phyloP scores from a whole-genome alignment of 1,140 invertebrate species.

The Drosophila cardini region DNA sequence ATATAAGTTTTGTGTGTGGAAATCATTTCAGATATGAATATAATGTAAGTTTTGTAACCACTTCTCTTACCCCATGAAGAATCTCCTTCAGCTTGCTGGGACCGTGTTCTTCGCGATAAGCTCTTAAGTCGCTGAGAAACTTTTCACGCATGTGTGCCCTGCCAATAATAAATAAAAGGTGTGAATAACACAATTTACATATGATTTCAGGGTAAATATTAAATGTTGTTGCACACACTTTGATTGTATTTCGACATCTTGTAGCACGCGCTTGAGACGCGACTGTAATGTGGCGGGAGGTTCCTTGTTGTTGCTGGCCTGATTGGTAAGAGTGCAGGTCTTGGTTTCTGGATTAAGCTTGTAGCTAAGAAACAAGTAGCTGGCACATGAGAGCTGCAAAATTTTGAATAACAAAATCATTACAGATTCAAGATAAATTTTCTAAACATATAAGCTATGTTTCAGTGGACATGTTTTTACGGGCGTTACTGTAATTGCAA shows the following conservation, averaged over 20 bases:
- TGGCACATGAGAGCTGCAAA: slow-evolving; percentile 93
- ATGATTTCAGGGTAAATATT: not conserved
- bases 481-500: slow-evolving; percentile 34
- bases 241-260: slow-evolving; percentile 97
- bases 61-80: slow-evolving; percentile 87
- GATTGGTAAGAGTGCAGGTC: slow-evolving; percentile 89
- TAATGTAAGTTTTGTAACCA: not conserved
- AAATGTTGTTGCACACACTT: slow-evolving; percentile 87
- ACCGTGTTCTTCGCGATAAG: slow-evolving; percentile 94
- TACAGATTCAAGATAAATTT: not conserved
- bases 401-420: slow-evolving; percentile 42
- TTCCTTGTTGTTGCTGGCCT: slow-evolving; percentile 87
- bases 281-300: slow-evolving; percentile 86
- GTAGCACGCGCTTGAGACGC: slow-evolving; percentile 92
- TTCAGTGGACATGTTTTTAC: slow-evolving; percentile 20
- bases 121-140: slow-evolving; percentile 96
- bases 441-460: not conserved
- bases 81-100: slow-evolving; percentile 90
- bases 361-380: slow-evolving; percentile 96
- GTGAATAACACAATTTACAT: slow-evolving; percentile 7
- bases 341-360: slow-evolving; percentile 88
- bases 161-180: slow-evolving; percentile 54
- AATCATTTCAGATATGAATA: not conserved
- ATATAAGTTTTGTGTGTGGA: not conserved
- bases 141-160: slow-evolving; percentile 99